These are phyloP conservation scores for Spea hammondii DNA, from an alignment of 2,797 vertebrate genomes.

Conservation along the genomic window DNA sequence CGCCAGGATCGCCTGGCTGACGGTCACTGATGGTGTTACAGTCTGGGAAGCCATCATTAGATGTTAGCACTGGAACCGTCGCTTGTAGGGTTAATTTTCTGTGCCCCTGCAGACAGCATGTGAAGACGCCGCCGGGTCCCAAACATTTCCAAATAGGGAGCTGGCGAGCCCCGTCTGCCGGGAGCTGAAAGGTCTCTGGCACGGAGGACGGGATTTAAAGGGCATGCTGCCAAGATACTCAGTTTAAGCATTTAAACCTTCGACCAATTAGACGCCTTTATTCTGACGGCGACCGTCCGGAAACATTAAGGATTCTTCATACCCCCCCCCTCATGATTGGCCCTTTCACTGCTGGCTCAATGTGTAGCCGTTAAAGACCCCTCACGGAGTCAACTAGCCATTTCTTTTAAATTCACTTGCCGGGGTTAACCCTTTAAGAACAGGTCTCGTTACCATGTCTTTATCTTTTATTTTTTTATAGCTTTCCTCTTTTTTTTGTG, in stretches of 20 bases:
- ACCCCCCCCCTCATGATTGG: neutral
- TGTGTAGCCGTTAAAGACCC: too few species aligned
- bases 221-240: constrained; percentile 19
- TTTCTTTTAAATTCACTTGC: too few species aligned
- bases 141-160: constrained; percentile 49
- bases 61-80: too few species aligned
- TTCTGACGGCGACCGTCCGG: neutral
- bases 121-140: neutral
- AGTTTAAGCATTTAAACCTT: neutral
- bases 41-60: too few species aligned
- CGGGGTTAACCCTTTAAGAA: too few species aligned
- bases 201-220: neutral
- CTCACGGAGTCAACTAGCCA: neutral
- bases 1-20: too few species aligned
- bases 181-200: neutral
- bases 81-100: neutral
- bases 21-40: too few species aligned
- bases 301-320: neutral
- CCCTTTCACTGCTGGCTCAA: neutral
- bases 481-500: too few species aligned
- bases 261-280: neutral
- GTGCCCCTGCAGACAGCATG: too few species aligned
- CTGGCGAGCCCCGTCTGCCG: neutral
- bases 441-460: too few species aligned
- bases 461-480: too few species aligned